A percentile compares a stretch with the other conserved stretches of the same genome.
Conservation (phyloP, 1,140 invertebrate genomes). For the Drosophila biarmipes region DNA sequence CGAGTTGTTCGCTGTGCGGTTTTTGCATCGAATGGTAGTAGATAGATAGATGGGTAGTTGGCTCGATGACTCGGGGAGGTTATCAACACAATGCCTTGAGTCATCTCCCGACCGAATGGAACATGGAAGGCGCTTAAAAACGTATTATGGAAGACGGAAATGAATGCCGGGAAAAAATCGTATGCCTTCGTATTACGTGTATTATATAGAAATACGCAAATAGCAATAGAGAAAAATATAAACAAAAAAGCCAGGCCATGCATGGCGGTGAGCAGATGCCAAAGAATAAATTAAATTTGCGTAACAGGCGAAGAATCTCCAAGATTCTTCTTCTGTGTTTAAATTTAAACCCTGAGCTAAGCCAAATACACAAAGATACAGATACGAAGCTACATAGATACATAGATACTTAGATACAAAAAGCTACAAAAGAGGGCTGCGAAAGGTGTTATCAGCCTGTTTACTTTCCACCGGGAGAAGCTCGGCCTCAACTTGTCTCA, state of each 20-base stretch:
- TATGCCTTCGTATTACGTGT: slow-evolving; percentile 35
- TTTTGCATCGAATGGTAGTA: slow-evolving; percentile 58
- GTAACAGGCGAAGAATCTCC: slow-evolving; percentile 43
- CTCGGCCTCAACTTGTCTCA: slow-evolving; percentile 41
- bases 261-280: slow-evolving; percentile 64
- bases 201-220: slow-evolving; percentile 76
- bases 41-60: slow-evolving; percentile 29
- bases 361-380: slow-evolving; percentile 30
- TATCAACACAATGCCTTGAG: slow-evolving; percentile 75
- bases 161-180: slow-evolving; percentile 72
- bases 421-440: slow-evolving; percentile 15
- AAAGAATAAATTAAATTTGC: slow-evolving; percentile 81
- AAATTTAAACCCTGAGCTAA: slow-evolving; percentile 80
- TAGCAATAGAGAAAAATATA: slow-evolving; percentile 32
- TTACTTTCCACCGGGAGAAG: slow-evolving; percentile 49
- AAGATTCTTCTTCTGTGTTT: slow-evolving; percentile 60
- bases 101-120: slow-evolving; percentile 62
- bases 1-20: slow-evolving; percentile 40
- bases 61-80: slow-evolving; percentile 54
- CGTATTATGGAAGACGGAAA: slow-evolving; percentile 82
- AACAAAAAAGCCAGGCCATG: slow-evolving; percentile 37
- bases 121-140: slow-evolving; percentile 76
- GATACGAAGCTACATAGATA: slow-evolving; percentile 17
- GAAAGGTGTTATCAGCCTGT: slow-evolving; percentile 63
- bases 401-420: slow-evolving; percentile 15